phyloP scores from a whole-genome alignment of 2,113 vertebrate genomes.

The Hyla sarda region DNA sequence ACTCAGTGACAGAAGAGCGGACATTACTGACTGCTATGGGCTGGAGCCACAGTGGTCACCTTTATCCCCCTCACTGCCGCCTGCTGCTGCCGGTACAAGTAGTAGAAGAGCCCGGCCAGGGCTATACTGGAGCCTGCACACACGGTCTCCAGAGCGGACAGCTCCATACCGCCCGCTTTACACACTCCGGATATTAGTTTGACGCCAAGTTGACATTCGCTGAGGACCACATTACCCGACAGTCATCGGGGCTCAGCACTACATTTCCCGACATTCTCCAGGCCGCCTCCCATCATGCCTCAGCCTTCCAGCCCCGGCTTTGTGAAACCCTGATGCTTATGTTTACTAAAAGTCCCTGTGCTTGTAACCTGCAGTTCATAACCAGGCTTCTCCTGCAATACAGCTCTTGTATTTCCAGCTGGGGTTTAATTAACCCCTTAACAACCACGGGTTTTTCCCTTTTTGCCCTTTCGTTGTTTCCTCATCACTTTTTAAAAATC shows the following conservation, averaged over 20 bases:
- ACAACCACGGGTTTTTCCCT: too few relatives aligned
- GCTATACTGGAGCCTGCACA: constrained; percentile 81
- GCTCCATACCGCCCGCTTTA: neutral
- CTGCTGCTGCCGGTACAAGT: constrained; percentile 77
- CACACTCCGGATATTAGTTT: too few relatives aligned
- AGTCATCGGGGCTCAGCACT: neutral
- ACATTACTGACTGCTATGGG: neutral
- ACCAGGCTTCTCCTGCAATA: too few relatives aligned
- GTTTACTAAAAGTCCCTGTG: too few relatives aligned
- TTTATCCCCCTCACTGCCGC: constrained; percentile 73
- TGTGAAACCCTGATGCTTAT: too few relatives aligned
- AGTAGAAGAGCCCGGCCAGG: constrained; percentile 81
- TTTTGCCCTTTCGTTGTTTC: too few relatives aligned
- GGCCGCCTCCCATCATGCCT: too few relatives aligned
- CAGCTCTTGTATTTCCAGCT: too few relatives aligned
- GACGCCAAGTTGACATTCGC: neutral
- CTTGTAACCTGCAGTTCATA: too few relatives aligned
- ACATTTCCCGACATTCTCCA: constrained; percentile 32
- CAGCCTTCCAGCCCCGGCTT: too few relatives aligned
- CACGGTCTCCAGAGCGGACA: constrained; percentile 70
- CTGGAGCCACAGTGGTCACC: constrained; percentile 63
- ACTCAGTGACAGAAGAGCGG: neutral
- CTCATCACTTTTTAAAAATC: too few relatives aligned
- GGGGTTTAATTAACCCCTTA: too few relatives aligned
- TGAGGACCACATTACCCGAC: neutral